Evolutionary conservation across 2,797 vertebrate species (phyloP).

Genomic region (Oreortyx pictus): DNA sequence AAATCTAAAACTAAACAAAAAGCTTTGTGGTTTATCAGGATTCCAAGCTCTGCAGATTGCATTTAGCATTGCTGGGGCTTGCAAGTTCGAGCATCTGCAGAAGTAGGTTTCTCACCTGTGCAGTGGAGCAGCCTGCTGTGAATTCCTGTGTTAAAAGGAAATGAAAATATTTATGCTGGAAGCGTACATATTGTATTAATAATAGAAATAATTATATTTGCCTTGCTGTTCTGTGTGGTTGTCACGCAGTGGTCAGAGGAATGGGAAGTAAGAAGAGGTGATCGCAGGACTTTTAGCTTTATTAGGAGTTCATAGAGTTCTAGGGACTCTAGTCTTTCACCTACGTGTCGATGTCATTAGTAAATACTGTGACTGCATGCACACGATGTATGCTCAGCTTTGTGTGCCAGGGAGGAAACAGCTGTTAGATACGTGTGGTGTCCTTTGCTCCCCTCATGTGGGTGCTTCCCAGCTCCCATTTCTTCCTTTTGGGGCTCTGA

Average conservation of each 20-base stretch:
- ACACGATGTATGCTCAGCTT: background rate
- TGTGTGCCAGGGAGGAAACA: background rate
- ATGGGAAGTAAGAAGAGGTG: background rate
- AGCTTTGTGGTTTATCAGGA: background rate
- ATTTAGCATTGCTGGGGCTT: background rate
- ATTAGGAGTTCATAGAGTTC: background rate
- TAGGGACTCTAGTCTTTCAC: background rate
- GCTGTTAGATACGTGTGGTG: rapidly evolving
- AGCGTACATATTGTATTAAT: background rate
- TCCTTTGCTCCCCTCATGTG: background rate
- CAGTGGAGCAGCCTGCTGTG: background rate
- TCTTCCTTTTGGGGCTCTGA: background rate
- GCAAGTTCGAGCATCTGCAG: background rate
- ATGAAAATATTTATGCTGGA: background rate
- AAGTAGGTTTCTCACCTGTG: background rate
- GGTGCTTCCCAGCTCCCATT: background rate
- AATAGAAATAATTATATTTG: too few species aligned
- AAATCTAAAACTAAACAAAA: background rate
- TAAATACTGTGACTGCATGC: rapidly evolving
- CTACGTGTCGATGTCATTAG: background rate
- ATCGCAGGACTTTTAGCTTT: background rate
- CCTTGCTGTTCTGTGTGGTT: background rate
- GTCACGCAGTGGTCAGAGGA: background rate
- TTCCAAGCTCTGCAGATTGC: background rate
- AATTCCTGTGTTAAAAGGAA: background rate